Base-by-base conservation (phyloP, 1,140 invertebrate genomes). In the Acyrthosiphon pisum region DNA sequence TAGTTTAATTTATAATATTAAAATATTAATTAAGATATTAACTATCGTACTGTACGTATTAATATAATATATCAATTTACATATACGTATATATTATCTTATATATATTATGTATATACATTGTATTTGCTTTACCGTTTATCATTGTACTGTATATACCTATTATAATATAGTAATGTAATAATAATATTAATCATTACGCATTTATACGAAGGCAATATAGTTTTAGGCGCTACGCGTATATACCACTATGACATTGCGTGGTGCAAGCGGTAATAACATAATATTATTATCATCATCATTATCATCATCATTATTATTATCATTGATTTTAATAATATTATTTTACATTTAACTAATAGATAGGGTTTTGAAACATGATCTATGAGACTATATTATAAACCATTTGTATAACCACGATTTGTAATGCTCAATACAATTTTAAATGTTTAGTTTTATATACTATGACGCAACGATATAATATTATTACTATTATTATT, bases 371-470 rank as follows among this genome's bases (percentile, higher is more conserved):
- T 76, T 84, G 76, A 26, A 84, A 92, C 76, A 92, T 50, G n/a
- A 92, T 92, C 84, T 92, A 92, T 92, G 76, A 92, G 91, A 92
- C 91, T 92, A 92, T 68, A 76, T 76, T 76, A 76, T n/a, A 76
- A 35, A 76, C n/a, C 30, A 76, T 76, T n/a, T 76, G 30, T 76
- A 76, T 76, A 92, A 92, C 81, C 76, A 84, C 56, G 56, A 91
- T 92, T 84, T 92, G 68, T 92, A 92, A 92, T 92, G 91, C 91
- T 92, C 91, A 92, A 92, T 92, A 53, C 11, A 84, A 83, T 92
- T 84, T 83, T 76, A 91, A 91, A 91, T 76, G 35, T 91, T 91
- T 91, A 91, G 60, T 91, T 91, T 91, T 91, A 26, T 91, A 91
- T n/a, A n/a, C n/a, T n/a, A 68, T 41, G 41, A 89, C 46, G n/a